Percentiles rank a stretch among this genome's conserved stretches.
Evolutionary conservation across 2,888 invertebrate species (phyloP).

Genomic region (Trichopria drosophilae): DNA sequence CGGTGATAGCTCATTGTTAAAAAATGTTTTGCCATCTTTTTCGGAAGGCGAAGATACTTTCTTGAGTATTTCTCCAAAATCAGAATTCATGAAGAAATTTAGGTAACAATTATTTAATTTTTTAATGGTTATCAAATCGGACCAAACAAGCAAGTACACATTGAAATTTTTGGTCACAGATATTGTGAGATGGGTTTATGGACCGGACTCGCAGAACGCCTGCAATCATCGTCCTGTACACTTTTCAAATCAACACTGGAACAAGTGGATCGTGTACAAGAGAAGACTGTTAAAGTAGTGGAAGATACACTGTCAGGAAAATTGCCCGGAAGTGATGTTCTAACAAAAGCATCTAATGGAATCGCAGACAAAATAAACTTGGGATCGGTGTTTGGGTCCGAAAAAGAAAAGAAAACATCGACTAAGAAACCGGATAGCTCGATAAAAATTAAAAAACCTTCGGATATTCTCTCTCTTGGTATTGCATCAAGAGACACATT

Average conservation of each 20-base stretch:
- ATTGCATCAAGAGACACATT: too few relatives aligned
- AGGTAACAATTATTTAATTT: constrained; percentile 55
- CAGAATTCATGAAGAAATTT: constrained; percentile 57
- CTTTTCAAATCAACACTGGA: constrained; percentile 38
- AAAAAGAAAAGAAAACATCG: too few relatives aligned
- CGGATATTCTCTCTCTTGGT: too few relatives aligned
- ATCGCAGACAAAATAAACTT: too few relatives aligned
- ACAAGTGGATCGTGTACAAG: constrained; percentile 23
- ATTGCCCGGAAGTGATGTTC: too few relatives aligned
- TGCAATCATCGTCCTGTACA: constrained; percentile 63
- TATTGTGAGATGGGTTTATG: constrained; percentile 73
- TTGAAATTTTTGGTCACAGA: constrained; percentile 46
- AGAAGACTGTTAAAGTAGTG: constrained; percentile 20
- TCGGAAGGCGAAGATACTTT: constrained; percentile 58
- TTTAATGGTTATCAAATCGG: constrained; percentile 3
- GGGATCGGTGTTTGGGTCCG: too few relatives aligned
- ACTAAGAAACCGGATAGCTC: too few relatives aligned
- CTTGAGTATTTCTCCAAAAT: constrained; percentile 62
- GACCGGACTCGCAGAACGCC: constrained; percentile 65
- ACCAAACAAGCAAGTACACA: background rate
- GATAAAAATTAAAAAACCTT: too few relatives aligned
- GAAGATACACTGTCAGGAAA: too few relatives aligned
- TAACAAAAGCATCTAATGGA: too few relatives aligned
- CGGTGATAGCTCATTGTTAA: constrained; percentile 38
- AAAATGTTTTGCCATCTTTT: constrained; percentile 33